Conservation (phyloP, 2,888 invertebrate genomes). For the Philhelius pedissequus region DNA sequence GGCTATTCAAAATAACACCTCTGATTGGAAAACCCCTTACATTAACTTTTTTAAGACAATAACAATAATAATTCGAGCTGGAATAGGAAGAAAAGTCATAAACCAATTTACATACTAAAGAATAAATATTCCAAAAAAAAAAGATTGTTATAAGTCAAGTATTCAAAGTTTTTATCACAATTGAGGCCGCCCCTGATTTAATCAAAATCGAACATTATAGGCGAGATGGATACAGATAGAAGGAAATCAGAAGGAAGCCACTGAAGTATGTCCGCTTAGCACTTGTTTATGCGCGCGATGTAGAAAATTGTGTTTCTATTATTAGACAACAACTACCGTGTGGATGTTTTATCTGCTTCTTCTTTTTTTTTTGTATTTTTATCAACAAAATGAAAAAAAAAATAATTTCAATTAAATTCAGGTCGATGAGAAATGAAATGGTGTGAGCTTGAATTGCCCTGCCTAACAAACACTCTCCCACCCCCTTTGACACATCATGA, state of each 20-base stretch:
- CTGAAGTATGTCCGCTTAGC: slow-evolving; percentile 64
- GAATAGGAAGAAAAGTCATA: no score
- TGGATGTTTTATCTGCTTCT: slow-evolving; percentile 20
- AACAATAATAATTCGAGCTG: no score
- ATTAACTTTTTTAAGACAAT: no score
- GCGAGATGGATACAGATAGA: not conserved
- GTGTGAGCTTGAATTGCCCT: slow-evolving; percentile 41
- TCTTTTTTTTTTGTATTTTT: slow-evolving; percentile 25
- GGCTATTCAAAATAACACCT: no score
- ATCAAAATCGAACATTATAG: slow-evolving; percentile 37
- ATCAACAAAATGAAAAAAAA: slow-evolving; percentile 26
- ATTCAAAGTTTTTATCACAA: no score
- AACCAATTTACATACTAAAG: no score
- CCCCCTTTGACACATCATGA: not conserved
- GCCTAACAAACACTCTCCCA: not conserved
- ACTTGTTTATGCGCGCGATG: slow-evolving; percentile 63
- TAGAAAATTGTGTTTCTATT: slow-evolving; percentile 52
- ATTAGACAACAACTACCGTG: slow-evolving; percentile 42
- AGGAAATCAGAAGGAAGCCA: slow-evolving; percentile 50
- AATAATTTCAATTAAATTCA: slow-evolving; percentile 67
- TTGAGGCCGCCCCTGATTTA: not conserved
- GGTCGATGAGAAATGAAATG: slow-evolving; percentile 52
- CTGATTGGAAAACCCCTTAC: no score
- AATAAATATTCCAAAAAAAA: no score
- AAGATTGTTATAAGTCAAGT: no score